Evolutionary conservation across 1,140 invertebrate species (phyloP), one percentile per base, ranked within the genome.

Genomic region (Paraescarpia echinospica): DNA sequence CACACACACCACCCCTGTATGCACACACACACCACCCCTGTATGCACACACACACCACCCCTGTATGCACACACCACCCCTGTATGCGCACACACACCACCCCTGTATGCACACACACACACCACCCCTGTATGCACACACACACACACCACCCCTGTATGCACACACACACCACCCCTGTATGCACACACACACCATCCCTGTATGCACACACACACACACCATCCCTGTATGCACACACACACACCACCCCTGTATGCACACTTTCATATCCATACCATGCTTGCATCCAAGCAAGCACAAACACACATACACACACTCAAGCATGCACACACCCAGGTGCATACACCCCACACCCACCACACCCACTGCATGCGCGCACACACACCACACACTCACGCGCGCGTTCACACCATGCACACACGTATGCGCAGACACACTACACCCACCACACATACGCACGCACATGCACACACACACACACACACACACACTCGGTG

Each of bases 351-450:
- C 4, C 59, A 4, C 59, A 27, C 59, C 0, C 59, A 0, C 41
- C 4, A 4, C 4, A 4, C 4, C 41, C 4, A 4, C 4, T 12
- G 12, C n/a, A 89, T 18, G 18, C 59, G 22, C 59, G 4, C 59
- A 77, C 59, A 0, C 59, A 77, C 0, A 27, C 4, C 59, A 77
- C 59, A 77, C 59, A 77, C 59, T 6, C 41, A 41, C 41, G 12
- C 41, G 12, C 59, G n/a, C 35, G n/a, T 31, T 9, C 89, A 90
- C 33, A 14, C 2, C 12, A 90, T 9, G 27, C 89, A 90, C 89
- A 33, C 89, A 90, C 89, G 27, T n/a, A 90, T n/a, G 27, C 89
- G n/a, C 33, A 33, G 5, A n/a, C 89, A 90, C 89, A 90, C 89
- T 27, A 90, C n/a, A 31, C 89, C 14, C 33, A 2, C 31, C 89